Evolutionary conservation across 2,888 invertebrate species (phyloP).

Genomic region (Apamea anceps): DNA sequence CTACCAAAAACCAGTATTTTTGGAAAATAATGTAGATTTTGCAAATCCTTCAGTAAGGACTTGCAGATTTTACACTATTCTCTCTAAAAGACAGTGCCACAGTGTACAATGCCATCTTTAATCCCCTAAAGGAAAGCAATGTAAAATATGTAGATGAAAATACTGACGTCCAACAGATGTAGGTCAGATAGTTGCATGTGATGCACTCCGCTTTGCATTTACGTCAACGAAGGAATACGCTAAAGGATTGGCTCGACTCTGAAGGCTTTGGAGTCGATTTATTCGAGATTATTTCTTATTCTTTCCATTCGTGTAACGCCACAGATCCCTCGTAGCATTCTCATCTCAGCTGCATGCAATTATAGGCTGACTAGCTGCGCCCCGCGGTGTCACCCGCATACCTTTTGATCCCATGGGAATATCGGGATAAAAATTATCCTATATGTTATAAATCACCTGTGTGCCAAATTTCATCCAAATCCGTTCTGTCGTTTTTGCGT

Average conservation of each 20-base stretch:
- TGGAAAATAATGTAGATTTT: neutral
- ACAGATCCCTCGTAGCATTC: no score
- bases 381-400: no score
- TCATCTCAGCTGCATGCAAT: no score
- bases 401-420: no score
- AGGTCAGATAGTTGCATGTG: slow-evolving; percentile 44
- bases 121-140: slow-evolving; percentile 20
- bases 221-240: slow-evolving; percentile 44
- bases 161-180: slow-evolving; percentile 37
- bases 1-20: neutral
- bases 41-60: neutral
- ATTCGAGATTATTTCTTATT: no score
- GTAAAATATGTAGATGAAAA: slow-evolving; percentile 30
- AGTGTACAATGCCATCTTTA: neutral
- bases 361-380: no score
- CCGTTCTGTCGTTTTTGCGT: no score
- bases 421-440: no score
- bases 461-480: no score
- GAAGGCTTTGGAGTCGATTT: neutral
- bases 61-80: neutral
- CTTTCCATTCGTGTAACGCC: no score
- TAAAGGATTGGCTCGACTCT: neutral
- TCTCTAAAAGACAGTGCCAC: neutral
- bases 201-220: slow-evolving; percentile 42
- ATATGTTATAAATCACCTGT: no score